These are phyloP conservation scores for Grammomys dolichurus DNA, from an alignment of 2,113 vertebrate species.

Conservation along the genomic window DNA sequence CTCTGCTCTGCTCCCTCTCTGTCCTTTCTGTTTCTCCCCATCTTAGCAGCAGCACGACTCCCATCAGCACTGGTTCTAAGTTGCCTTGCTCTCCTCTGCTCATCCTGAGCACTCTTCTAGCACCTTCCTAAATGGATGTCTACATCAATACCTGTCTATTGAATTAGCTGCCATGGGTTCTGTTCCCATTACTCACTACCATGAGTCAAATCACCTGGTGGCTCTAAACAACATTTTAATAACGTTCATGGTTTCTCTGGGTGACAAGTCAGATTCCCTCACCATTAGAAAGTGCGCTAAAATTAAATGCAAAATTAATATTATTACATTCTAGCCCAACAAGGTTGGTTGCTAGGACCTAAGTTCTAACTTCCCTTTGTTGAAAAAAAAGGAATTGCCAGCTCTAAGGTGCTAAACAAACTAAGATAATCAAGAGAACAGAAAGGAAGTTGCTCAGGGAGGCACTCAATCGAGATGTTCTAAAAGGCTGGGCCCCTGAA, in stretches of 20 bases:
- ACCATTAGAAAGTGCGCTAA: neutral
- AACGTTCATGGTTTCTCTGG: neutral
- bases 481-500: neutral
- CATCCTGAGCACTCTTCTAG: neutral
- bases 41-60: neutral
- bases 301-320: conserved; percentile 33
- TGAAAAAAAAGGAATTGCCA: conserved; percentile 58
- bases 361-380: neutral
- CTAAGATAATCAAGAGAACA: conserved; percentile 22
- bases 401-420: conserved; percentile 35
- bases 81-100: neutral
- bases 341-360: neutral
- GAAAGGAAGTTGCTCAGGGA: neutral
- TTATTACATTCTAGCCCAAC: conserved; percentile 32
- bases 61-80: neutral
- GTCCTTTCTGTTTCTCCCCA: neutral
- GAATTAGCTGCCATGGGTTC: conserved; percentile 6
- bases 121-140: neutral
- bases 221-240: conserved; percentile 13
- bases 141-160: neutral
- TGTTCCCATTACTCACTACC: neutral
- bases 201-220: neutral
- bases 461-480: neutral
- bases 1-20: neutral
- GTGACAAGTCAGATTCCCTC: neutral